Percentiles rank a stretch among this genome's conserved stretches.
Evolutionary conservation across 2,113 vertebrate genomes (phyloP).

Genomic region (Dicerorhinus sumatrensis): DNA sequence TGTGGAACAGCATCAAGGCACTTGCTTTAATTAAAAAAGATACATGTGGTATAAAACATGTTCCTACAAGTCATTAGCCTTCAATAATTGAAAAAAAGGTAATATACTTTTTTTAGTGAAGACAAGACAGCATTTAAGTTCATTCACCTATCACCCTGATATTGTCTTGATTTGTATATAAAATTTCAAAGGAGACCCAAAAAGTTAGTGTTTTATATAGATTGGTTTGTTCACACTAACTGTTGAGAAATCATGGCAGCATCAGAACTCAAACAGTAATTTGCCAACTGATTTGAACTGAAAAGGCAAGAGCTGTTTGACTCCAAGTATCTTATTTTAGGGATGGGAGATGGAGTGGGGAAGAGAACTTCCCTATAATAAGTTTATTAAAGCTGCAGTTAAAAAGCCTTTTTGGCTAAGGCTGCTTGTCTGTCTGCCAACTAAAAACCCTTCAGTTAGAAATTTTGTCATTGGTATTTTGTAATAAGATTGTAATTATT

Average conservation of each 20-base stretch:
- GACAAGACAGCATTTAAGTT: conserved; percentile 48
- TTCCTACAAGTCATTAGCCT: neutral
- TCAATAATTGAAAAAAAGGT: neutral
- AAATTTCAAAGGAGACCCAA: neutral
- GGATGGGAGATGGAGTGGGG: neutral
- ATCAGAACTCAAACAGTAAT: neutral
- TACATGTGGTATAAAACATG: conserved; percentile 35
- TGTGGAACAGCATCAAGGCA: conserved; percentile 52
- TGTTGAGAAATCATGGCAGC: neutral
- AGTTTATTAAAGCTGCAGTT: conserved; percentile 48
- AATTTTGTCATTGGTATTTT: neutral
- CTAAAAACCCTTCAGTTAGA: conserved; percentile 7
- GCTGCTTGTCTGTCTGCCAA: neutral
- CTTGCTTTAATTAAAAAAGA: conserved; percentile 62
- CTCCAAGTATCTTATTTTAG: neutral
- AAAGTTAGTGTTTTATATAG: neutral
- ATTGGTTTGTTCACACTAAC: neutral
- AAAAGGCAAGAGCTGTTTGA: conserved; percentile 18
- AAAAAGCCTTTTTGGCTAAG: conserved; percentile 13
- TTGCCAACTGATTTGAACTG: neutral
- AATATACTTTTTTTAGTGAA: neutral
- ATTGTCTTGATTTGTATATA: neutral
- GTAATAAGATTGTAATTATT: neutral
- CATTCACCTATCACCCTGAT: conserved; percentile 9
- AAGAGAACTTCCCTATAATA: neutral